phyloP scores from a whole-genome alignment of 2,888 invertebrate genomes.

The Cyrtodaria siliqua region DNA sequence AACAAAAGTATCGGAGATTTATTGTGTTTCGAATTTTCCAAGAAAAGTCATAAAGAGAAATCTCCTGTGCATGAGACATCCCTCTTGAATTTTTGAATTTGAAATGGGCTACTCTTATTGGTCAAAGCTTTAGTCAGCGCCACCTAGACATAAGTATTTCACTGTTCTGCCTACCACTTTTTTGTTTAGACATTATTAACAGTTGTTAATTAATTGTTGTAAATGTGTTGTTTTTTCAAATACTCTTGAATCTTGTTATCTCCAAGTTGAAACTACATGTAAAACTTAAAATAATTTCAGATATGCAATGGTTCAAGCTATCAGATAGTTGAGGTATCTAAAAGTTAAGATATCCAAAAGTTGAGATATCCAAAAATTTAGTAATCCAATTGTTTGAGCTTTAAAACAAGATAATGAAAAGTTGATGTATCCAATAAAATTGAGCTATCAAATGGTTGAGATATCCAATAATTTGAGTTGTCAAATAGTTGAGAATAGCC shows the following conservation, averaged over 20 bases:
- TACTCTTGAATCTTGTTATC: background rate
- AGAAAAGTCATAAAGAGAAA: background rate
- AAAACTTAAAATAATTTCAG: too few relatives aligned
- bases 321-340: too few relatives aligned
- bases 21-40: slow-evolving; percentile 11
- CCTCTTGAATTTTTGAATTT: slow-evolving; percentile 33
- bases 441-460: too few relatives aligned
- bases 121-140: slow-evolving; percentile 38
- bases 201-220: slow-evolving; percentile 27
- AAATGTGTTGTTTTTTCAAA: slow-evolving; percentile 27
- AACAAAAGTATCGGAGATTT: slow-evolving; percentile 9
- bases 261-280: too few relatives aligned
- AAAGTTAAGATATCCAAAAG: too few relatives aligned
- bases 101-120: slow-evolving; percentile 31
- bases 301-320: too few relatives aligned
- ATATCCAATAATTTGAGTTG: too few relatives aligned
- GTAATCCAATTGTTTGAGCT: too few relatives aligned
- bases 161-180: slow-evolving; percentile 53
- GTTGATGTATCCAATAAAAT: too few relatives aligned
- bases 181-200: slow-evolving; percentile 40
- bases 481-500: too few relatives aligned
- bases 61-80: slow-evolving; percentile 30
- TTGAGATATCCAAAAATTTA: too few relatives aligned
- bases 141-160: slow-evolving; percentile 32
- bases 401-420: too few relatives aligned